Evolutionary conservation across 2,888 invertebrate genomes (phyloP), one percentile per base, ranked within the genome.

Genomic region (Apomyelois bistriatella): DNA sequence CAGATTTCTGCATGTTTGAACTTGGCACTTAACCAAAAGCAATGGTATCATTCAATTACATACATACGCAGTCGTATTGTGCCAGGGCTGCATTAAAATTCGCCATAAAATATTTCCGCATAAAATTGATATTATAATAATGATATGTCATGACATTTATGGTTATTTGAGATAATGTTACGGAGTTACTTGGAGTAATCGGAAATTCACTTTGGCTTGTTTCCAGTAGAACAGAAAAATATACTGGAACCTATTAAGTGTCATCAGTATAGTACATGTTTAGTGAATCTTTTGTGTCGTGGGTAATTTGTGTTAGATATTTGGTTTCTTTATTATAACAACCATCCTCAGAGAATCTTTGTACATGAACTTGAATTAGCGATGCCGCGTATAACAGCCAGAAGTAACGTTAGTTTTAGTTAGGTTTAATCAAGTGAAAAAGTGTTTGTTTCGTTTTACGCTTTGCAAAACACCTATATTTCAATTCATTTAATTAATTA

Each of bases 11-110:
- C 12, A 43, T 13, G 13, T 30, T 43, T 43, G 30, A 43, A 35
- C 32, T 46, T 46, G 46, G 46, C 32, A 16, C n/a, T 15, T 16
- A 1, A 46, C 46, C 46, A 46, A 46, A 28, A 22, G 22, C 12
- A 43, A n/a, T 43, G 22, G 22, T 3, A 30, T 13, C n/a, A n/a
- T 42, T 42, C 13, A 43, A 30, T 43, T 12, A 43, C 28, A 30
- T 43, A 43, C n/a, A 12, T 12, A 30, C 13, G 37, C 37, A 30
- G 13, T 30, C 28, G 30, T n/a, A 22, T 22, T 43, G 12, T 28
- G 43, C 30, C 43, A 43, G 12, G 10, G 32, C 32, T 10, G 32
- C 46, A 46, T 46, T 46, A 32, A 46, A 46, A 32, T 28, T 46
- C 5, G 32, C 46, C 15, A 35, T 46, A 46, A 46, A 40, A 32